Percentiles rank a stretch among this genome's conserved stretches.
These are phyloP conservation scores for Pluvialis apricaria DNA, from an alignment of 2,113 vertebrate species.

Conservation along the genomic window DNA sequence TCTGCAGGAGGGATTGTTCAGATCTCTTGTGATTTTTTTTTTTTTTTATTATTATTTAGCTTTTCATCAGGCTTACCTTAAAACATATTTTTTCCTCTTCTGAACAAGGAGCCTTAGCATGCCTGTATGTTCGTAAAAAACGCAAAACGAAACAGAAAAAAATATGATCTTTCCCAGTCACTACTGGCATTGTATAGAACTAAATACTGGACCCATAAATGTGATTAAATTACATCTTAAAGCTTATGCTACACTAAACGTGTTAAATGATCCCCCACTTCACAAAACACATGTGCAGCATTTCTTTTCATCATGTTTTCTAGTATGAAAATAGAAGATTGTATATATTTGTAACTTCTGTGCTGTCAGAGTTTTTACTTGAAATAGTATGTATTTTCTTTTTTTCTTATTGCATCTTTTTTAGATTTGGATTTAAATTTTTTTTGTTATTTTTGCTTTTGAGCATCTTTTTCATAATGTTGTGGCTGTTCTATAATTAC, in stretches of 20 bases:
- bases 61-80: not conserved
- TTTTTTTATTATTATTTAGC: no score
- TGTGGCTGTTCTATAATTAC: not conserved
- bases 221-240: not conserved
- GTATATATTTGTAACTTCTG: not conserved
- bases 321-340: not conserved
- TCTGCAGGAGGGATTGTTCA: not conserved
- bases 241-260: not conserved
- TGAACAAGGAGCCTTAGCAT: not conserved
- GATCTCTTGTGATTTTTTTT: not conserved
- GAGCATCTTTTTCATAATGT: not conserved
- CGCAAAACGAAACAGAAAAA: not conserved
- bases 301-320: not conserved
- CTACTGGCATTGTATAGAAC: not conserved
- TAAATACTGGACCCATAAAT: not conserved
- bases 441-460: not conserved
- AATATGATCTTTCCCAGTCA: rapidly evolving
- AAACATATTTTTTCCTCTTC: not conserved
- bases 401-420: not conserved
- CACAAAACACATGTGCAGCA: not conserved
- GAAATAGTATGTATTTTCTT: not conserved
- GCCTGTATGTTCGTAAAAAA: not conserved
- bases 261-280: not conserved
- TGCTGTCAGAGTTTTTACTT: not conserved
- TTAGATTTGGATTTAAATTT: not conserved